A percentile compares a stretch with the other conserved stretches of the same genome.
phyloP scores from a whole-genome alignment of 2,888 invertebrate genomes.

The Volucella zonaria region DNA sequence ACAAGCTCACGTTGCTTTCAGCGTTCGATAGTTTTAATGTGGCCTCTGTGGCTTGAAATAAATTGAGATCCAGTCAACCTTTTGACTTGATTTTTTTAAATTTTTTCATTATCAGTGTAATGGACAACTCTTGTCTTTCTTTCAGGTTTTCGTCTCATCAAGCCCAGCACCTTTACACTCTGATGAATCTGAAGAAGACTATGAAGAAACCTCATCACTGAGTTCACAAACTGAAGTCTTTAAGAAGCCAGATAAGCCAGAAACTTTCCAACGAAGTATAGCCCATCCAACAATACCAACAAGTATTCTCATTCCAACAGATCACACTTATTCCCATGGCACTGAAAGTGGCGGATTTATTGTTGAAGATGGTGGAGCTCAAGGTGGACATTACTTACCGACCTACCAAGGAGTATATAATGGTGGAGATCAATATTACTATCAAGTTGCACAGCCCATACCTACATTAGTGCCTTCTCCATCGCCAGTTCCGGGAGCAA shows the following conservation, averaged over 20 bases:
- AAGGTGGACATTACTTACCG: slow-evolving; percentile 31
- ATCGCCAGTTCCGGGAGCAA: slow-evolving; percentile 84
- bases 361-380: slow-evolving; percentile 37
- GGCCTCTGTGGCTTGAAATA: too few relatives aligned
- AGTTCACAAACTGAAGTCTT: slow-evolving; percentile 71
- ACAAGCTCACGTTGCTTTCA: too few relatives aligned
- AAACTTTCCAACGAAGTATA: slow-evolving; percentile 79
- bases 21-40: too few relatives aligned
- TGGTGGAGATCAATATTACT: slow-evolving; percentile 26
- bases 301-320: slow-evolving; percentile 31
- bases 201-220: slow-evolving; percentile 53
- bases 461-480: slow-evolving; percentile 82
- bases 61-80: too few relatives aligned
- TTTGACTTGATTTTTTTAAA: too few relatives aligned
- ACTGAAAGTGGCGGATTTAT: slow-evolving; percentile 68
- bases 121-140: neutral
- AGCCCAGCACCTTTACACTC: slow-evolving; percentile 77
- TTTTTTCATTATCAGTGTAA: too few relatives aligned
- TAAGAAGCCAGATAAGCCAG: slow-evolving; percentile 57
- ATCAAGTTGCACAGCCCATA: slow-evolving; percentile 20
- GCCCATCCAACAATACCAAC: slow-evolving; percentile 76
- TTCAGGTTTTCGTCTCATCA: slow-evolving; percentile 79
- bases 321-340: slow-evolving; percentile 54
- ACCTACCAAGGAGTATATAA: neutral
- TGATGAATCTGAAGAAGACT: slow-evolving; percentile 72